phyloP scores from a whole-genome alignment of 1,140 invertebrate genomes.

The Bombus balteatus region DNA sequence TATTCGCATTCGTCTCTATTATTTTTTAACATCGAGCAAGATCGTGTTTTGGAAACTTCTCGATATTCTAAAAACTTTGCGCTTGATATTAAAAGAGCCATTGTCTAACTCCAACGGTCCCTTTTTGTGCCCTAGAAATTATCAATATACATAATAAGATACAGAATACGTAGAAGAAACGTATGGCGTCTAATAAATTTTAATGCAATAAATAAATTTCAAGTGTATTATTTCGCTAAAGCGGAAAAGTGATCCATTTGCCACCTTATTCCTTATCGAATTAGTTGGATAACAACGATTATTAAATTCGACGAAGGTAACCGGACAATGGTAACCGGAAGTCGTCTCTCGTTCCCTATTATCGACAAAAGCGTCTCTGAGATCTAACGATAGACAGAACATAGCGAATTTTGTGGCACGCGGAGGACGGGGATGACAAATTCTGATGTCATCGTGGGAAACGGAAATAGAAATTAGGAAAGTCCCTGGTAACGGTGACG shows the following conservation, averaged over 20 bases:
- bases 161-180: no score
- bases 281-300: neutral
- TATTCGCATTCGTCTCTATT: neutral
- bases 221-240: no score
- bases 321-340: neutral
- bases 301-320: neutral
- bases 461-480: constrained; percentile 34
- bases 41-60: no score
- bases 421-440: neutral
- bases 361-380: neutral
- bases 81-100: no score
- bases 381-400: neutral
- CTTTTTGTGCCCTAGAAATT: no score
- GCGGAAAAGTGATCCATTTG: no score
- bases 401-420: constrained; percentile 3
- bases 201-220: no score
- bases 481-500: neutral
- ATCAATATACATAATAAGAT: no score
- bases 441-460: constrained; percentile 1
- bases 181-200: no score
- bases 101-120: no score
- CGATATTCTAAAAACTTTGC: no score
- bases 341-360: neutral
- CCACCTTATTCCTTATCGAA: neutral
- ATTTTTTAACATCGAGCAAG: neutral